Base-by-base conservation (phyloP, 2,113 vertebrate genomes). In the Baryphthengus martii region DNA sequence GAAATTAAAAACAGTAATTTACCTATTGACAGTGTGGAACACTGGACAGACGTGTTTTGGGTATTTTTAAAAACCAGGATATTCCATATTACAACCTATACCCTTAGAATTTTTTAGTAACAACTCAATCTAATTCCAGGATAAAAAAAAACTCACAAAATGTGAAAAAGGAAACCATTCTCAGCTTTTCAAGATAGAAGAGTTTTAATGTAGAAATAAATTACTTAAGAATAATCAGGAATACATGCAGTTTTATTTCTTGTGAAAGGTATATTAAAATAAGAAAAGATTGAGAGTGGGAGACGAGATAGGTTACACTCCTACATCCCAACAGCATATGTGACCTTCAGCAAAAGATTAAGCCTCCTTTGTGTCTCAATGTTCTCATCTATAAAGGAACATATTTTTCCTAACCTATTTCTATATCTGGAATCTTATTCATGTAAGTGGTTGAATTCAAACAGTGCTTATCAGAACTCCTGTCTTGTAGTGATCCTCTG, bases 341-440 rank as follows among this genome's bases (percentile, higher is more conserved):
- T 91, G 84, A 94, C 91, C 87, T 94, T 88, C 66, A 91, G 58
- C 52, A 79, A 58, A 88, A 79, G 65, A 94, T 67, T 52, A 84
- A 89, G 39, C 15, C 28, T 92, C 49, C 84, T 89, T 55, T 87
- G 72, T 88, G 35, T 13, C 49, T 65, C 61, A 37, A 3, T 33
- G 44, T 75, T 89, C 76, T 59, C 68, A 78, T 71, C 52, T 79
- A 31, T 52, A 85, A 78, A 68, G 65, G 44, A 87, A 45, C 20
- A 14, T 47, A 68, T 81, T 92, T 93, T 95, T 75, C 77, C 56
- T 75, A 91, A 75, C 44, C 65, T 56, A 65, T 29, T 82, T 82
- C 62, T 74, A 0, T 45, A 82, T 58, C 63, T 90, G 80, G 61
- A 90, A 65, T 72, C 66, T 68, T 79, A 63, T 4, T 58, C 45